Percentiles rank a stretch among this genome's conserved stretches.
phyloP scores from a whole-genome alignment of 1,140 invertebrate species.

The Magallana angulata region DNA sequence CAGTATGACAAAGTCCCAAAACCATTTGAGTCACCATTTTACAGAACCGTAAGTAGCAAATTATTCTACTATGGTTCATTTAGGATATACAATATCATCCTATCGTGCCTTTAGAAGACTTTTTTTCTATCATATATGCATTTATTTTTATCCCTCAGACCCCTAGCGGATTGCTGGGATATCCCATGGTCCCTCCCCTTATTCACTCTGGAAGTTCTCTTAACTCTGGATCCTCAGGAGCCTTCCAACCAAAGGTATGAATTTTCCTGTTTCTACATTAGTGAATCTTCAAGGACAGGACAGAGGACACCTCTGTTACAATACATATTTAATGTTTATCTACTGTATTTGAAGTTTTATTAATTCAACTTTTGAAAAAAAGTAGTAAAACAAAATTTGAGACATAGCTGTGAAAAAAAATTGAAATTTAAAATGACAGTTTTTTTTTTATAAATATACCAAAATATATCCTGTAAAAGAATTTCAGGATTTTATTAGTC shows the following conservation, averaged over 20 bases:
- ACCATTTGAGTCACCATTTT: conserved; percentile 74
- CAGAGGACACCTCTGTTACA: too few relatives aligned
- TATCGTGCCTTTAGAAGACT: not conserved
- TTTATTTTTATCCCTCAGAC: conserved; percentile 62
- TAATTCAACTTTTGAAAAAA: too few relatives aligned
- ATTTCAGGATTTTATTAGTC: too few relatives aligned
- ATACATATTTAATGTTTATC: too few relatives aligned
- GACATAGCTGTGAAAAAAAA: too few relatives aligned
- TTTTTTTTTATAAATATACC: too few relatives aligned
- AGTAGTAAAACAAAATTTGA: too few relatives aligned
- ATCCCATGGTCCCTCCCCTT: conserved; percentile 88
- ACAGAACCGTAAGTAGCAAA: conserved; percentile 69
- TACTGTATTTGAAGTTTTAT: too few relatives aligned
- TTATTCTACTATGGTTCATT: not conserved
- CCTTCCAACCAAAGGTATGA: conserved; percentile 94
- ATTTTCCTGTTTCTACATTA: not conserved
- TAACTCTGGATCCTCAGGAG: conserved; percentile 88
- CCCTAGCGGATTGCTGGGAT: conserved; percentile 68
- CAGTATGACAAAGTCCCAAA: conserved; percentile 75
- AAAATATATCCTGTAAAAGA: too few relatives aligned
- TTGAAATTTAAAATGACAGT: too few relatives aligned
- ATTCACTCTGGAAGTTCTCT: conserved; percentile 86
- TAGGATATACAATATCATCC: not conserved
- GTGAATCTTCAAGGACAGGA: not conserved
- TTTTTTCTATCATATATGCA: not conserved